These are phyloP conservation scores for Coleophora flavipennella DNA, from an alignment of 2,888 invertebrate species.

Conservation along the genomic window DNA sequence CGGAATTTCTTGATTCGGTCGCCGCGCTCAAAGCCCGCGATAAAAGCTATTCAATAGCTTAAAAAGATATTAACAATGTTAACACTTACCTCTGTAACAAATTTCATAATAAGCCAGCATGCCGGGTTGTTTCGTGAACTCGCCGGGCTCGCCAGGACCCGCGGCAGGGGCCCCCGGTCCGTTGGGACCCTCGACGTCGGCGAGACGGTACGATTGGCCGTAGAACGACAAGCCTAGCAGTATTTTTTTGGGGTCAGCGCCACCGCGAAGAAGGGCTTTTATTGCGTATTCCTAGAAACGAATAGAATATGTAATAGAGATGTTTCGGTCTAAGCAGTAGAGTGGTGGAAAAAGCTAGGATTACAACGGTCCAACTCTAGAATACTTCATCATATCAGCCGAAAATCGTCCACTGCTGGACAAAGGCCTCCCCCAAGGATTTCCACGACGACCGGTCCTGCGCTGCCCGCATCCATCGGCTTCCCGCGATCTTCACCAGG, in stretches of 20 bases:
- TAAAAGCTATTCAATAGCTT: no score
- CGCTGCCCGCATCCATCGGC: no score
- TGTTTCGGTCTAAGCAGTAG: no score
- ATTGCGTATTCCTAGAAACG: conserved; percentile 81
- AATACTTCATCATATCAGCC: no score
- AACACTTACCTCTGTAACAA: conserved; percentile 74
- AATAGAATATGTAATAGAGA: not conserved
- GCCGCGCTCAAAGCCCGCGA: no score
- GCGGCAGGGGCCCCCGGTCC: conserved; percentile 76
- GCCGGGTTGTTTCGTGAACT: conserved; percentile 88
- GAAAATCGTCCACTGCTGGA: no score
- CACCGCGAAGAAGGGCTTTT: conserved; percentile 80
- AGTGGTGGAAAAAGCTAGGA: not conserved
- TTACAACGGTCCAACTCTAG: no score
- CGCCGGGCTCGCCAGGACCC: conserved; percentile 86
- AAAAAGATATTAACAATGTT: no score
- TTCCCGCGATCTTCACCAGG: no score
- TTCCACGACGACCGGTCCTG: no score
- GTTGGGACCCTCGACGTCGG: conserved; percentile 39
- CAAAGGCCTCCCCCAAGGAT: no score
- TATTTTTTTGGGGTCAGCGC: conserved; percentile 84
- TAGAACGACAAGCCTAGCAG: conserved; percentile 89
- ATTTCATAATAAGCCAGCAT: conserved; percentile 92
- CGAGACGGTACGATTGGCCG: conserved; percentile 86
- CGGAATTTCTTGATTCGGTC: no score